phyloP scores from a whole-genome alignment of 2,797 vertebrate species.

The Serranus cabrilla region DNA sequence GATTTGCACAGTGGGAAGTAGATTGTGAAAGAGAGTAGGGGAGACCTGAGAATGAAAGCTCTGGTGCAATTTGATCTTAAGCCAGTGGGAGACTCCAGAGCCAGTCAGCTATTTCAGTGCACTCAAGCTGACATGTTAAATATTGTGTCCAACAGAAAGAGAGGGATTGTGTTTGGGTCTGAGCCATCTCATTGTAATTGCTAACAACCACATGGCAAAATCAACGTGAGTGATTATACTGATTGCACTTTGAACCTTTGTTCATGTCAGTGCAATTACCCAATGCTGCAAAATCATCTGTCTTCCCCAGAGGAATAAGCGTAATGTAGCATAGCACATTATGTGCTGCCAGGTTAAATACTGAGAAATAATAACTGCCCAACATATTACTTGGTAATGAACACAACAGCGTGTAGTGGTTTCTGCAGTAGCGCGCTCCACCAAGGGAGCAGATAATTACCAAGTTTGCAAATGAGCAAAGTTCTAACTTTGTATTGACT shows the following conservation, averaged over 20 bases:
- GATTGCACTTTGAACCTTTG: constrained; percentile 53
- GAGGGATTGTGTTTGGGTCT: constrained; percentile 27
- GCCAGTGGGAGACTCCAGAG: constrained; percentile 48
- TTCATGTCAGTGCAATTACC: constrained; percentile 41
- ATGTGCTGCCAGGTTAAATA: constrained; percentile 47
- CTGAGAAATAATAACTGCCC: constrained; percentile 35
- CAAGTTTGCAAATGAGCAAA: constrained; percentile 26
- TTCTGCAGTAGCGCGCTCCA: constrained; percentile 22
- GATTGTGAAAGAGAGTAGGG: constrained; percentile 36
- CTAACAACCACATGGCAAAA: constrained; percentile 54
- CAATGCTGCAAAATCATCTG: constrained; percentile 31
- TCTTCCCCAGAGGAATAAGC: constrained; percentile 37
- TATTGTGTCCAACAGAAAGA: constrained; percentile 45
- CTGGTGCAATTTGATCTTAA: constrained; percentile 49
- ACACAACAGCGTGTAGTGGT: constrained; percentile 33
- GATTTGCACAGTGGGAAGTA: constrained; percentile 44
- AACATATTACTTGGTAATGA: constrained; percentile 46
- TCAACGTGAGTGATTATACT: constrained; percentile 36
- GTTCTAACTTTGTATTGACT: constrained; percentile 29
- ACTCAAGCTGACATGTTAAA: constrained; percentile 60
- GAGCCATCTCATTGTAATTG: constrained; percentile 59
- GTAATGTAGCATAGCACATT: constrained; percentile 41
- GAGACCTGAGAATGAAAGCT: constrained; percentile 44
- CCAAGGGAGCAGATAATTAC: constrained; percentile 28
- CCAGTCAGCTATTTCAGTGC: constrained; percentile 45